Base-by-base conservation (phyloP, 2,113 vertebrate genomes). In the Erpornis zantholeuca region DNA sequence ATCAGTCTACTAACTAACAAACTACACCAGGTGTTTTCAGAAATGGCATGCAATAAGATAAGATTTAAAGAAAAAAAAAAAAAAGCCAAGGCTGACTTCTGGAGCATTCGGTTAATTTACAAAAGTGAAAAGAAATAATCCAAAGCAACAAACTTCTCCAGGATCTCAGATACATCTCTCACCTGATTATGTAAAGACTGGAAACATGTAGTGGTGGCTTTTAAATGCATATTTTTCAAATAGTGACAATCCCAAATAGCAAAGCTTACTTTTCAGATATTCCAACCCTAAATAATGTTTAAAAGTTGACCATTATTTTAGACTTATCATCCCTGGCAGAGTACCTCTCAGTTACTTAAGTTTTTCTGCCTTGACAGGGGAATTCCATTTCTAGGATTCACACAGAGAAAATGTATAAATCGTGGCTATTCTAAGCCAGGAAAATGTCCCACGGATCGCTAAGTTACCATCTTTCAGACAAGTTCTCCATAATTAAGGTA, bases 401-500 rank as follows among this genome's bases (percentile, higher is more conserved):
- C 2, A 7, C 29, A 70, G 33, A 90, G 64, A 94, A 93, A 94
- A 59, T 13, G 52, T 63, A 88, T 35, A 94, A 92, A 96, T 50
- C 4, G 0, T 31, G 15, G 50, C 86, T 82, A 57, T 79, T 76
- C 61, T 57, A 91, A 93, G 79, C 57, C 64, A 94, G 82, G 76
- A 96, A 96, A 92, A 72, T 2, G 22, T 94, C 90, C 60, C 38
- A 5, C 4, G 57, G 79, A 76, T 88, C 70, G 31, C 83, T 60
- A 90, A 83, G 52, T 28, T 83, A 90, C 79, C 85, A 82, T 82
- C 76, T 56, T 78, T 92, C 79, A 78, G 42, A 54, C 50, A 16
- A 94, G 47, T 60, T 94, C 95, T 81, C 82, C 49, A 31, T 81
- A 94, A 95, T 94, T 92, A 96, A 96, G 59, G 82, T 81, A 94